Evolutionary conservation across 2,113 vertebrate species (phyloP), one percentile per base, ranked within the genome.

Genomic region (Lasiurus cinereus): DNA sequence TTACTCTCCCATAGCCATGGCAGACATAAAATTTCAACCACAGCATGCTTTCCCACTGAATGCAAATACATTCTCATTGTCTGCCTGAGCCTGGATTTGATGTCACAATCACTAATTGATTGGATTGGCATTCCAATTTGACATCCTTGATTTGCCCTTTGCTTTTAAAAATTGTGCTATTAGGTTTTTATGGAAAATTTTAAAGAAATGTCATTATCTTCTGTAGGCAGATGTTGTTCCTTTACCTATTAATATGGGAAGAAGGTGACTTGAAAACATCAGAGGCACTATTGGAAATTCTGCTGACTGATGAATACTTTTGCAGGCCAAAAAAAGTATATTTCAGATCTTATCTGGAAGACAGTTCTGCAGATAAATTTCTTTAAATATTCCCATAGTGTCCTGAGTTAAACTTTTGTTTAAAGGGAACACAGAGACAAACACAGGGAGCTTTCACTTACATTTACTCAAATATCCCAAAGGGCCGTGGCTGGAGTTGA

Each of bases 361-460:
- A 85, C 88, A 94, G 69, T 92, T 86, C 74, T 95, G 90, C 85
- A 95, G 83, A 96, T 94, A 97, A 89, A 94, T 96, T 88, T 93
- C 90, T 96, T 96, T 97, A 96, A 94, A 94, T 94, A 94, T 94
- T 92, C 69, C 52, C 92, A 78, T 27, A 72, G 85, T 96, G 95
- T 96, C 96, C 96, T 97, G 94, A 96, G 82, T 97, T 97, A 95
- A 97, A 97, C 97, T 97, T 97, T 93, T 94, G 92, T 97, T 97
- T 97, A 94, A 97, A 96, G 59, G 31, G 74, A 95, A 86, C 74
- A 92, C 59, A 95, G 95, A 97, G 85, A 88, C 85, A 97, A 97
- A 97, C 95, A 97, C 8, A 62, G 46, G 67, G 70, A 79, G 21
- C 73, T 93, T 95, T 96, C 96, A 83, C 93, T 96, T 97, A 95